Conservation (phyloP, 1,140 invertebrate genomes). For the Arctopsyche grandis region DNA sequence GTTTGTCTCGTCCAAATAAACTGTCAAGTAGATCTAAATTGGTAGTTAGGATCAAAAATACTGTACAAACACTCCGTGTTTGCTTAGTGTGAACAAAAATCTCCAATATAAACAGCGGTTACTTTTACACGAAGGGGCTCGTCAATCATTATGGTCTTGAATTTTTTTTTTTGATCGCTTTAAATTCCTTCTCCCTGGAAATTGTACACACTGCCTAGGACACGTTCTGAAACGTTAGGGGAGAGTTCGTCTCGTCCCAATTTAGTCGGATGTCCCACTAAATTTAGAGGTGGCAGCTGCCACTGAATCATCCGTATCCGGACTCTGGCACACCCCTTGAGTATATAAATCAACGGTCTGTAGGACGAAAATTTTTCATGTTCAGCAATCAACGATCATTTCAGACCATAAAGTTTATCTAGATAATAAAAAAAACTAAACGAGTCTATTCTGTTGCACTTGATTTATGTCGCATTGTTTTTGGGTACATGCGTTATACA, state of each 20-base stretch:
- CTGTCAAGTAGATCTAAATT: no score
- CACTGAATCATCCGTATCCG: neutral
- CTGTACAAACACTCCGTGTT: neutral
- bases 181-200: neutral
- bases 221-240: neutral
- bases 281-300: constrained; percentile 5
- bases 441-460: no score
- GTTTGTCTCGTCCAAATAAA: no score
- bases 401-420: no score
- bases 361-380: no score
- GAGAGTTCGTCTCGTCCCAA: neutral
- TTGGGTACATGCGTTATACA: no score
- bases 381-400: no score
- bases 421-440: no score
- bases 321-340: no score
- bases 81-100: neutral
- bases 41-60: no score
- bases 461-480: no score
- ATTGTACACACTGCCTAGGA: constrained; percentile 8
- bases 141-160: neutral
- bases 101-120: constrained; percentile 7
- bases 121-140: constrained; percentile 8
- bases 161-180: neutral
- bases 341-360: no score
- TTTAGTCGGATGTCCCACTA: constrained; percentile 1